phyloP scores from a whole-genome alignment of 2,113 vertebrate genomes.

The Candoia aspera region DNA sequence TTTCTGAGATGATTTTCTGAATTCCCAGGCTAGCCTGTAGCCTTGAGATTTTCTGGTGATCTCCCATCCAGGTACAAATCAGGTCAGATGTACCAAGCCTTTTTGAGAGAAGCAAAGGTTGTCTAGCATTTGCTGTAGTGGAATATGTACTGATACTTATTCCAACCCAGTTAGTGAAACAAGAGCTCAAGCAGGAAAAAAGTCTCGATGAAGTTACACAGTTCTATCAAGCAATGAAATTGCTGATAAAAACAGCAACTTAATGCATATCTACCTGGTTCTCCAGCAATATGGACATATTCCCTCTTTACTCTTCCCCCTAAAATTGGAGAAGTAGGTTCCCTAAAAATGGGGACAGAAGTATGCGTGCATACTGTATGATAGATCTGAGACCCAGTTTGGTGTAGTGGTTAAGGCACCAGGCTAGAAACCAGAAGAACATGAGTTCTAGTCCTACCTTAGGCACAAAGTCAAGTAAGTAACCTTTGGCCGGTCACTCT shows the following conservation, averaged over 20 bases:
- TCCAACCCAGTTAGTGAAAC: background rate
- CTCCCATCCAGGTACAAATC: background rate
- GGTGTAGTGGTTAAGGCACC: background rate
- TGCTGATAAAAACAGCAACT: background rate
- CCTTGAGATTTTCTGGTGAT: background rate
- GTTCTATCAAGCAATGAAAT: background rate
- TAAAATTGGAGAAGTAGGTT: background rate
- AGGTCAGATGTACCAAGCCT: background rate
- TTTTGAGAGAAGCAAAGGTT: background rate
- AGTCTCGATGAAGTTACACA: background rate
- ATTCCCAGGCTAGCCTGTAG: background rate
- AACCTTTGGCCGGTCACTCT: no score
- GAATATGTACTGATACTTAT: background rate
- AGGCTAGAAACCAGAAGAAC: background rate
- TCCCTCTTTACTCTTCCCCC: background rate
- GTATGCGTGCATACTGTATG: background rate
- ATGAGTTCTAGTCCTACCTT: background rate
- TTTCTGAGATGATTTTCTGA: background rate
- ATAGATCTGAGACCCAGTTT: background rate
- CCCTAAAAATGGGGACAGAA: background rate
- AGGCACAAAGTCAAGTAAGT: background rate
- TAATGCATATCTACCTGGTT: background rate
- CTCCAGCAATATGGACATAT: background rate
- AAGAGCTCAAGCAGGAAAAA: background rate
- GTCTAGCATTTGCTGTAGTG: background rate